Evolutionary conservation across 2,797 vertebrate genomes (phyloP).

Genomic region (Anguilla pacifica): DNA sequence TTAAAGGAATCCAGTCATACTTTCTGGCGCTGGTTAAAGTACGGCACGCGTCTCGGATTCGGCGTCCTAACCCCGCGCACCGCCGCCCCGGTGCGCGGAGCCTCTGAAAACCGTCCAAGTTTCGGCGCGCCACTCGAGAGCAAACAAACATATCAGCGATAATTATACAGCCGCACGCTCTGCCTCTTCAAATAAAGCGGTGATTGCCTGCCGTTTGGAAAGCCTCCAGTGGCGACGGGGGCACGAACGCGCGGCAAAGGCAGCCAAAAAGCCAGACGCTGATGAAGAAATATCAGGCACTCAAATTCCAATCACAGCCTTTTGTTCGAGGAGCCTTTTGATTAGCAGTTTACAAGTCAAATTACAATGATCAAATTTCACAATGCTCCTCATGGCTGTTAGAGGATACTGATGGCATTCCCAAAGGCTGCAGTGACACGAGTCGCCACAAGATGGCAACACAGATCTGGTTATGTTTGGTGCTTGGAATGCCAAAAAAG

Average conservation of each 20-base stretch:
- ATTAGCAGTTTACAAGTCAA: constrained; percentile 38
- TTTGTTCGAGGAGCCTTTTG: constrained; percentile 33
- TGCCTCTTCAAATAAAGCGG: constrained; percentile 41
- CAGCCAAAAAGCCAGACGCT: constrained; percentile 25
- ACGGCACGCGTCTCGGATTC: background rate
- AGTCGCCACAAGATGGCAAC: constrained; percentile 46
- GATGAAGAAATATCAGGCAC: constrained; percentile 31
- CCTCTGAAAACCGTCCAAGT: background rate
- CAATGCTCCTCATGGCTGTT: background rate
- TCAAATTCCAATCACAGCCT: constrained; percentile 34
- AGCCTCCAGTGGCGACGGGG: constrained; percentile 31
- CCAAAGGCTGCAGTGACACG: background rate
- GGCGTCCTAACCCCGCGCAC: background rate
- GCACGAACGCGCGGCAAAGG: constrained; percentile 8
- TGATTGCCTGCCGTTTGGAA: constrained; percentile 38
- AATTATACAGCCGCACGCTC: constrained; percentile 42
- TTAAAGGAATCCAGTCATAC: no score
- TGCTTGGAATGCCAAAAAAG: background rate
- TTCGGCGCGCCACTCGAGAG: constrained; percentile 4
- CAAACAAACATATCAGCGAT: constrained; percentile 44
- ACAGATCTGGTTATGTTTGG: constrained; percentile 27
- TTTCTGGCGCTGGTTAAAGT: background rate
- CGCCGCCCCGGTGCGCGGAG: background rate
- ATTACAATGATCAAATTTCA: constrained; percentile 39
- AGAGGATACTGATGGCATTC: constrained; percentile 1